Percentiles rank a stretch among this genome's conserved stretches.
Conservation (phyloP, 1,140 invertebrate species). For the Drosophila varians region DNA sequence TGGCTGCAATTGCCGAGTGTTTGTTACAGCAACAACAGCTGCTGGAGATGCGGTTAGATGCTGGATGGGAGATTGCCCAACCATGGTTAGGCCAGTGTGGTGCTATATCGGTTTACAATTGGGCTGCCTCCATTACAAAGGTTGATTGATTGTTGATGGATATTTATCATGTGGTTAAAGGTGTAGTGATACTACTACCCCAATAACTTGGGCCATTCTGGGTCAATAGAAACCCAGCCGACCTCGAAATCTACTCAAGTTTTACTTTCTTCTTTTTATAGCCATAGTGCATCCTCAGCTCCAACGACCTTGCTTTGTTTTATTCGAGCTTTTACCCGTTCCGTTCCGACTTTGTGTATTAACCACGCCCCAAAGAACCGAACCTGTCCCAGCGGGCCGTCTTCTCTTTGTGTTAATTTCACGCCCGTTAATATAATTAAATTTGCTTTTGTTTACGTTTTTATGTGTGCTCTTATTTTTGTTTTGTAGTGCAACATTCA, state of each 20-base stretch:
- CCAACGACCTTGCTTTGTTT: constrained; percentile 70
- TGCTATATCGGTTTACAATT: constrained; percentile 32
- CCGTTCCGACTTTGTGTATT: constrained; percentile 12
- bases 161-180: constrained; percentile 25
- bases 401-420: constrained; percentile 40
- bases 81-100: constrained; percentile 30
- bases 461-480: constrained; percentile 31
- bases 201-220: background rate
- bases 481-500: constrained; percentile 41
- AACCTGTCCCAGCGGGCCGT: constrained; percentile 14
- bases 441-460: constrained; percentile 46
- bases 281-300: constrained; percentile 21
- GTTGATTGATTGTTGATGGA: constrained; percentile 42
- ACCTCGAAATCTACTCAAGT: constrained; percentile 18
- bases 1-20: constrained; percentile 22
- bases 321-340: constrained; percentile 3
- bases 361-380: constrained; percentile 53
- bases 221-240: background rate
- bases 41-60: constrained; percentile 47
- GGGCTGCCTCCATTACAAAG: constrained; percentile 35
- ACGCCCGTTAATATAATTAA: constrained; percentile 45
- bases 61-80: too few relatives aligned
- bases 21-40: constrained; percentile 39
- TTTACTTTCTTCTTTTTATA: background rate
- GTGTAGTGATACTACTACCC: constrained; percentile 5